Base-by-base conservation (phyloP, 2,888 invertebrate genomes). In the Microplitis deprimator region DNA sequence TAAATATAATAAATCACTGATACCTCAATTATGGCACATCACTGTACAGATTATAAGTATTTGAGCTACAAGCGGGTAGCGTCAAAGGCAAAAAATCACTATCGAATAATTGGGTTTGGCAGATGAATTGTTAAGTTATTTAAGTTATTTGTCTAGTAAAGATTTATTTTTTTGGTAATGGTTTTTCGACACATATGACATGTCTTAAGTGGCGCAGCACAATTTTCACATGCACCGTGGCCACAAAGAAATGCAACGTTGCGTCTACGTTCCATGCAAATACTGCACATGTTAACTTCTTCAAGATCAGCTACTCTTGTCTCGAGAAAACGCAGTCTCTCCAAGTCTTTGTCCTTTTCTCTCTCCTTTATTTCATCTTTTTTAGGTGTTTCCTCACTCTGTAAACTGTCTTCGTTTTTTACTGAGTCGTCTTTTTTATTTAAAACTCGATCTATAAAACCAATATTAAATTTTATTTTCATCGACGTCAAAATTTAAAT, bases 221-320 rank as follows among this genome's bases (percentile, higher is more conserved):
- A 97, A 82, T 93, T 93, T 73, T 94, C 93, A 89, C 97, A 97
- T 13, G 96, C 95, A 29, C 95, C 94, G 85, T 97, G 97, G 1
- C 97, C 97, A 85, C 97, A 97, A n/a, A 96, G 91, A 88, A 97
- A 97, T 29, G 95, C 96, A 20, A 96, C 94, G 86, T 96, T 95
- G 60, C 95, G 91, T 79, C 93, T 92, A 59, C 95, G 91, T 86
- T 97, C 96, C 96, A 97, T 96, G 88, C 97, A 97, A 83, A 97
- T 96, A 75, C 95, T 94, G 86, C 97, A 97, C 87, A 94, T 94
- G 85, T 95, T 94, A 17, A 95, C 94, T 86, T 97, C 96, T 88
- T 97, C 97, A 82, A 96, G 94, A 90, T 96, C 96, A 65, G 95
- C 95, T 79, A 96, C 94, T 90, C 95, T 94, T 82, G 93, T 94